Evolutionary conservation across 2,888 invertebrate species (phyloP).

Genomic region (Lepidocyrtinus sp.): DNA sequence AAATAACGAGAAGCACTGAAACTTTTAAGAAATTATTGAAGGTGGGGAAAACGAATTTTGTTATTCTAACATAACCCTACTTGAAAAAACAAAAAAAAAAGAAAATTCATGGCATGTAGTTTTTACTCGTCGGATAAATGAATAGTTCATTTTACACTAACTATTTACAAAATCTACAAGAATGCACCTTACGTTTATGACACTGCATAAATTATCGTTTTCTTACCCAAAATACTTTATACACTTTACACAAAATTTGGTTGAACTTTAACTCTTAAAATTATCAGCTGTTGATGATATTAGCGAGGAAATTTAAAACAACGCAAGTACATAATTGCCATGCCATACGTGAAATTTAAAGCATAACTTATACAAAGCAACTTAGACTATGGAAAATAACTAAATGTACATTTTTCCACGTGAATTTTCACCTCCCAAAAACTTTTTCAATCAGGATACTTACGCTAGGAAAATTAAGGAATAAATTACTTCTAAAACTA

Average conservation of each 20-base stretch:
- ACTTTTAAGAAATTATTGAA: background rate
- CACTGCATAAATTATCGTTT: background rate
- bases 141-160: slow-evolving; percentile 7
- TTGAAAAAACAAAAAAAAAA: slow-evolving; percentile 16
- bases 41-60: slow-evolving; percentile 30
- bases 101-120: background rate
- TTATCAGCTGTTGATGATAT: too few relatives aligned
- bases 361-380: too few relatives aligned
- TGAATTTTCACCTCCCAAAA: too few relatives aligned
- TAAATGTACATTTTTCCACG: too few relatives aligned
- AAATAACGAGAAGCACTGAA: slow-evolving; percentile 2
- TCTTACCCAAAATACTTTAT: background rate
- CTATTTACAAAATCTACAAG: background rate
- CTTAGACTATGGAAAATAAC: too few relatives aligned
- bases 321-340: too few relatives aligned
- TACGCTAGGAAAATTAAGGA: too few relatives aligned
- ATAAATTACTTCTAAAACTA: slow-evolving; percentile 16
- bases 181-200: background rate
- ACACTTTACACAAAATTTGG: too few relatives aligned
- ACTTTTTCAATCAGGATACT: too few relatives aligned
- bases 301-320: too few relatives aligned
- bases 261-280: too few relatives aligned
- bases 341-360: too few relatives aligned
- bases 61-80: background rate
- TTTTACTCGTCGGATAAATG: background rate